These are phyloP conservation scores for Synchiropus splendidus DNA, from an alignment of 2,113 vertebrate species.

Conservation along the genomic window DNA sequence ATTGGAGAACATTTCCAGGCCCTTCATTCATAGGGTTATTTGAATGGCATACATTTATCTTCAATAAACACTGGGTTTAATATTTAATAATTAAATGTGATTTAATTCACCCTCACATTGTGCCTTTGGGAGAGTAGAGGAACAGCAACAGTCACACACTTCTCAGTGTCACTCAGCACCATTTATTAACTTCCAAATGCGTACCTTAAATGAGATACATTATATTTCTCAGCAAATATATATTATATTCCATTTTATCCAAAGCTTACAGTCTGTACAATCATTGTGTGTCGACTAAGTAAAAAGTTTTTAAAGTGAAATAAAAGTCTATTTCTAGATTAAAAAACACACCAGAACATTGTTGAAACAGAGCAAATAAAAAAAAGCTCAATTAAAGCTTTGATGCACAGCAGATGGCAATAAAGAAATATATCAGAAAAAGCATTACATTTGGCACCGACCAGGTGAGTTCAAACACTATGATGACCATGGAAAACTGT, in stretches of 20 bases:
- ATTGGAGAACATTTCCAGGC: no score
- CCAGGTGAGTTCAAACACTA: no score
- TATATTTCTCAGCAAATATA: slow-evolving; percentile 62
- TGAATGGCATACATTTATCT: no score
- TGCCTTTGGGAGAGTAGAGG: not conserved
- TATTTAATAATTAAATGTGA: no score
- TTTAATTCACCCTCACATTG: no score
- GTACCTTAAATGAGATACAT: slow-evolving; percentile 64
- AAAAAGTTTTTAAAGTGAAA: slow-evolving; percentile 27
- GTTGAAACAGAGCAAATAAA: not conserved
- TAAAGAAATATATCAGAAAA: no score
- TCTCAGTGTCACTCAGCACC: slow-evolving; percentile 38
- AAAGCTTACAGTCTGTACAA: slow-evolving; percentile 59
- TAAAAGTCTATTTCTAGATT: not conserved
- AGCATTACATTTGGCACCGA: no score
- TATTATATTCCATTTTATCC: slow-evolving; percentile 67
- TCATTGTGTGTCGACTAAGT: slow-evolving; percentile 21
- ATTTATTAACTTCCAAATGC: slow-evolving; percentile 55
- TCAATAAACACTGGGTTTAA: no score
- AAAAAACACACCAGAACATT: not conserved
- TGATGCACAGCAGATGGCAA: no score
- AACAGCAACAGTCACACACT: not conserved
- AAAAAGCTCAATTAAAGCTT: no score
- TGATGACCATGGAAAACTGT: no score
- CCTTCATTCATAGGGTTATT: no score